phyloP scores from a whole-genome alignment of 2,888 invertebrate species.

The Teinopalpus imperialis region DNA sequence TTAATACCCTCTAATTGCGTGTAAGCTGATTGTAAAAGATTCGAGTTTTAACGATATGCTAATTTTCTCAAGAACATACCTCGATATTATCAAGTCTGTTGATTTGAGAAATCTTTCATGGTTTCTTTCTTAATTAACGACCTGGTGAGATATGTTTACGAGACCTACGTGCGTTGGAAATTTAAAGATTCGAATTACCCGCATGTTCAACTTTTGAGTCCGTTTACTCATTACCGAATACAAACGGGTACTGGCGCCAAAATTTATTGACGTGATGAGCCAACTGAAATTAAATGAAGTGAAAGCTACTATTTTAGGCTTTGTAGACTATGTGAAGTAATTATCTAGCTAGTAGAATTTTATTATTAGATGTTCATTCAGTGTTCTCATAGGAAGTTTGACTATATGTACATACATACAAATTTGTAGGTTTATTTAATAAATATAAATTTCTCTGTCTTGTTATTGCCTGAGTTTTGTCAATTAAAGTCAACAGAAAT shows the following conservation, averaged over 20 bases:
- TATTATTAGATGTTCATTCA: too few relatives aligned
- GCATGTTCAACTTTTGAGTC: slow-evolving; percentile 11
- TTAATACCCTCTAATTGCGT: slow-evolving; percentile 3
- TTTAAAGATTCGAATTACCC: slow-evolving; percentile 17
- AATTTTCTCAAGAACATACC: slow-evolving; percentile 13
- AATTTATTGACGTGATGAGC: slow-evolving; percentile 23
- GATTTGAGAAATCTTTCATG: slow-evolving; percentile 18
- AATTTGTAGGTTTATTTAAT: too few relatives aligned
- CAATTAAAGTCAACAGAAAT: too few relatives aligned
- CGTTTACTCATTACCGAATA: slow-evolving; percentile 20
- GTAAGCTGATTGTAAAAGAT: slow-evolving; percentile 16
- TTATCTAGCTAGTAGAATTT: too few relatives aligned
- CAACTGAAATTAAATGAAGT: slow-evolving; percentile 19
- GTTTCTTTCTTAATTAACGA: slow-evolving; percentile 24
- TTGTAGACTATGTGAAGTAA: too few relatives aligned
- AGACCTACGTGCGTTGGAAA: slow-evolving; percentile 19
- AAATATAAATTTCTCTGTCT: too few relatives aligned
- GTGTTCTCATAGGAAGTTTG: too few relatives aligned
- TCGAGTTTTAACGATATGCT: slow-evolving; percentile 14
- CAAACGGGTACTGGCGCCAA: slow-evolving; percentile 11
- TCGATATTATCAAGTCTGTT: slow-evolving; percentile 7
- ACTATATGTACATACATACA: too few relatives aligned
- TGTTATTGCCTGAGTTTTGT: too few relatives aligned
- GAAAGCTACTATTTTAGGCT: slow-evolving; percentile 11
- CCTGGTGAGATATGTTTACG: slow-evolving; percentile 24